Percentiles rank a stretch among this genome's conserved stretches.
These are phyloP conservation scores for Pseudoips prasinana DNA, from an alignment of 2,888 invertebrate genomes.

Conservation along the genomic window DNA sequence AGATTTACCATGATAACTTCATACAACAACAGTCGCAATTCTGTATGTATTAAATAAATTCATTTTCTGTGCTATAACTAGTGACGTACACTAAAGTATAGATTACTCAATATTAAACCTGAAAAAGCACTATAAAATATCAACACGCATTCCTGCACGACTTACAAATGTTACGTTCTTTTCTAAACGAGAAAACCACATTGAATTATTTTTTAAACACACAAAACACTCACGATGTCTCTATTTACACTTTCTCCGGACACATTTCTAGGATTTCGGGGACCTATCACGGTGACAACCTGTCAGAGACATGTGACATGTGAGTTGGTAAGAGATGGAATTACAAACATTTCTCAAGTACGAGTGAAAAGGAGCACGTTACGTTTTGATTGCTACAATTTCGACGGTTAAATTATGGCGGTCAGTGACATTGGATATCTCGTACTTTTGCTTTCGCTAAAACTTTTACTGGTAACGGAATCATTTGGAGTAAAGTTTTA, in stretches of 20 bases:
- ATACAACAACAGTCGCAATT: no score
- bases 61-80: no score
- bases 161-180: neutral
- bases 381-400: constrained; percentile 34
- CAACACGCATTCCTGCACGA: no score
- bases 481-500: constrained; percentile 25
- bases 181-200: constrained; percentile 28
- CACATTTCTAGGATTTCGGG: constrained; percentile 48
- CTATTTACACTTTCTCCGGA: constrained; percentile 70
- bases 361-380: constrained; percentile 25
- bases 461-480: constrained; percentile 40
- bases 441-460: constrained; percentile 61
- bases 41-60: no score
- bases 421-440: constrained; percentile 47
- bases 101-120: no score
- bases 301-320: constrained; percentile 36
- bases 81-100: no score
- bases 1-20: no score
- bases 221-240: constrained; percentile 41
- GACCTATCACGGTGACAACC: constrained; percentile 43
- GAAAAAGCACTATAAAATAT: no score
- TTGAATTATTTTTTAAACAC: constrained; percentile 38
- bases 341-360: constrained; percentile 21
- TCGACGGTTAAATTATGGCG: constrained; percentile 45
- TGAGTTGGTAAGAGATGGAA: constrained; percentile 30